Percentiles rank a stretch among this genome's conserved stretches.
These are phyloP conservation scores for Eristalinus sepulchralis DNA, from an alignment of 2,888 invertebrate genomes.

Conservation along the genomic window DNA sequence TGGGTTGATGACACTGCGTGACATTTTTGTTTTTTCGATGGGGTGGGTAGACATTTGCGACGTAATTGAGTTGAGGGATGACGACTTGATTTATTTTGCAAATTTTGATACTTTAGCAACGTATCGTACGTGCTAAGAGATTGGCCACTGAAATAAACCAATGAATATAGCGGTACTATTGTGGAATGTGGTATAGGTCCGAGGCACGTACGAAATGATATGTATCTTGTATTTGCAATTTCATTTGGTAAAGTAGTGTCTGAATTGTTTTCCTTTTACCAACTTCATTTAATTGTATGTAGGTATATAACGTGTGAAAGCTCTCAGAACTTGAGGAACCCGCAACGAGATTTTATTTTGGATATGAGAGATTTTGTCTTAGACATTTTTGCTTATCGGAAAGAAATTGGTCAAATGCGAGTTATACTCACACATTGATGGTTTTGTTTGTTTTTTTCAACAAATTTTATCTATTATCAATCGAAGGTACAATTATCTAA, in stretches of 20 bases:
- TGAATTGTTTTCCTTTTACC: too few species aligned
- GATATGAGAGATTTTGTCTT: too few species aligned
- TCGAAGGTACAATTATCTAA: too few species aligned
- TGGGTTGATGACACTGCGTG: slow-evolving; percentile 40
- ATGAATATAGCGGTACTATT: neutral
- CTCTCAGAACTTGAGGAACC: too few species aligned
- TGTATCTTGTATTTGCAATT: neutral
- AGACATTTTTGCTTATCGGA: too few species aligned
- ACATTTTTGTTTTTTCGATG: slow-evolving; percentile 8
- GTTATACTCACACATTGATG: too few species aligned
- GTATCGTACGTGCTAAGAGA: slow-evolving; percentile 4
- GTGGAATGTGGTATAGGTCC: neutral
- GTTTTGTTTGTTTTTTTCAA: too few species aligned
- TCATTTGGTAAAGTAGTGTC: neutral
- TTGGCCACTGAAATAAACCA: slow-evolving; percentile 12
- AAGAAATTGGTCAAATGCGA: too few species aligned
- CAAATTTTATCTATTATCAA: too few species aligned
- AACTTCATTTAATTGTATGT: too few species aligned
- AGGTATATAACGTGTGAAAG: too few species aligned
- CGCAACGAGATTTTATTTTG: too few species aligned
- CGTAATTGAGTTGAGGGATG: slow-evolving; percentile 2
- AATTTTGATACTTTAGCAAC: slow-evolving; percentile 17
- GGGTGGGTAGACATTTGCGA: neutral
- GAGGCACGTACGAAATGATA: neutral
- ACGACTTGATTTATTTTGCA: slow-evolving; percentile 25